phyloP scores from a whole-genome alignment of 2,797 vertebrate species.

The Paramormyrops hopkinsi region DNA sequence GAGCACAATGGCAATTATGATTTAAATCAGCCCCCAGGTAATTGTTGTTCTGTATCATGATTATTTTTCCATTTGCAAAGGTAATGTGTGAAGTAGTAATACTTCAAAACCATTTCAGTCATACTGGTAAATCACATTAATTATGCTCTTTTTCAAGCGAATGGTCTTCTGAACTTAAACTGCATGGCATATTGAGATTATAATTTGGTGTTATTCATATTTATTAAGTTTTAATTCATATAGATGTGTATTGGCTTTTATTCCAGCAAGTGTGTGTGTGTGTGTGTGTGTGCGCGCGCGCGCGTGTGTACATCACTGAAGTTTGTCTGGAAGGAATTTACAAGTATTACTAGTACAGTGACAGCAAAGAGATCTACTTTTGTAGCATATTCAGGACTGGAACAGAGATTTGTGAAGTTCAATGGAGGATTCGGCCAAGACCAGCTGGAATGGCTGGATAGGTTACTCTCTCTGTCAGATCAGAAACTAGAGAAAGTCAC shows the following conservation, averaged over 20 bases:
- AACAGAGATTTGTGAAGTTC: conserved; percentile 74
- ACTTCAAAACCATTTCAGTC: neutral
- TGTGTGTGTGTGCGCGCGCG: neutral
- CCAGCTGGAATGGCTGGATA: conserved; percentile 80
- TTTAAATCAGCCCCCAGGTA: conserved; percentile 77
- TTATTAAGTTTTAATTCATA: neutral
- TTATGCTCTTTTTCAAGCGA: neutral
- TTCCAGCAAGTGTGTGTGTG: neutral
- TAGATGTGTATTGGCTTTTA: neutral
- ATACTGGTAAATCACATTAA: neutral
- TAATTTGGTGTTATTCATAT: neutral
- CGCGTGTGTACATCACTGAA: neutral
- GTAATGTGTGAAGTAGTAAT: neutral
- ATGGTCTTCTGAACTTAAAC: neutral
- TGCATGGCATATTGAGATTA: neutral
- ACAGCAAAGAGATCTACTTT: neutral
- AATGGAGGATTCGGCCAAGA: conserved; percentile 84
- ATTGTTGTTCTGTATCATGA: conserved; percentile 1
- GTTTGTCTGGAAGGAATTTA: neutral
- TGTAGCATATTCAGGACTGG: conserved; percentile 40
- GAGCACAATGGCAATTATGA: conserved; percentile 72
- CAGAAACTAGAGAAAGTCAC: conserved; percentile 73
- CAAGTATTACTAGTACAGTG: neutral
- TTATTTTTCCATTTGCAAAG: neutral
- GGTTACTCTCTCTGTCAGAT: conserved; percentile 71